phyloP scores from a whole-genome alignment of 2,113 vertebrate genomes.

The Furnarius figulus region DNA sequence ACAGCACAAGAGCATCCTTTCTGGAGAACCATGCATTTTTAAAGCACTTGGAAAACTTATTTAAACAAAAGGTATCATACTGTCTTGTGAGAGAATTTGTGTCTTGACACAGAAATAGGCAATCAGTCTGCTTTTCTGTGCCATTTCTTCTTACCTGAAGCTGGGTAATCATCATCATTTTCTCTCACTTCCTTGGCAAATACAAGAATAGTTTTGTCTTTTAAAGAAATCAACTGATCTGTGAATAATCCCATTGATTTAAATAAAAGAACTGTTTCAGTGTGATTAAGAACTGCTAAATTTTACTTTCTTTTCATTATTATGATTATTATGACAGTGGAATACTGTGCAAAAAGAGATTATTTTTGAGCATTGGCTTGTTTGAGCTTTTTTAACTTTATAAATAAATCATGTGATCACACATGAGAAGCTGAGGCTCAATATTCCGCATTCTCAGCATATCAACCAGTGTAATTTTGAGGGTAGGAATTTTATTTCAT shows the following conservation, averaged over 20 bases:
- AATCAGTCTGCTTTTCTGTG: not conserved
- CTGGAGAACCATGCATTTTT: not conserved
- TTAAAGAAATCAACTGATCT: conserved; percentile 19
- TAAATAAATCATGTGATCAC: not conserved
- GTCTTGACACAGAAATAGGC: not conserved
- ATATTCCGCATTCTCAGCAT: not conserved
- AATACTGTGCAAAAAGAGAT: not conserved
- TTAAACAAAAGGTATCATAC: not conserved
- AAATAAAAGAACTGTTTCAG: not conserved
- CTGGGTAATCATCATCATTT: not conserved
- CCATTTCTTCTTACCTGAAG: conserved; percentile 4
- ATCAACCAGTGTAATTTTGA: not conserved
- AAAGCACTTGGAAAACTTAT: not conserved
- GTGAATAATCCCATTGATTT: conserved; percentile 4
- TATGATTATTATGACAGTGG: not conserved
- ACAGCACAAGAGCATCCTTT: not conserved
- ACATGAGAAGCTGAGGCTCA: not conserved
- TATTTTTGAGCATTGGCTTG: not conserved
- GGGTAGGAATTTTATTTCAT: not conserved
- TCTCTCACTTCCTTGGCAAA: not conserved
- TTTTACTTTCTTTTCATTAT: not conserved
- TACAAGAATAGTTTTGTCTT: not conserved
- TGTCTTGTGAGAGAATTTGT: not conserved
- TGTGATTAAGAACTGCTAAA: not conserved
- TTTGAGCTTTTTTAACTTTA: not conserved